Conservation (phyloP, 2,113 vertebrate genomes). For the Lamprotornis superbus region DNA sequence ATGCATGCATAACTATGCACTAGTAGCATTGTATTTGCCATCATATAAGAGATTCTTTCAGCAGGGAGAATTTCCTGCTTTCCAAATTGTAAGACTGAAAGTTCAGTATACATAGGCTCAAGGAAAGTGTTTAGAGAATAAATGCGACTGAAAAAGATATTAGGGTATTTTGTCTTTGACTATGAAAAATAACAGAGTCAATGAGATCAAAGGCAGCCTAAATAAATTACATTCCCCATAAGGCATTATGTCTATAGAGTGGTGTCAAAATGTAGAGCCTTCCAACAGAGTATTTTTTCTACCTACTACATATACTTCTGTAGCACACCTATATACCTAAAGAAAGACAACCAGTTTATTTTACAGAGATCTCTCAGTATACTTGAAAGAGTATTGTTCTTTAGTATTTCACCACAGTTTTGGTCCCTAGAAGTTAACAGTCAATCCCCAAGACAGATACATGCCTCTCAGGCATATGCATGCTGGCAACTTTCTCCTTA, state of each 20-base stretch:
- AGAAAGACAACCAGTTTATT: neutral
- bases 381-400: neutral
- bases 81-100: neutral
- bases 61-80: neutral
- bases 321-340: neutral
- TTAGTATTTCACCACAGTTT: neutral
- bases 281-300: neutral
- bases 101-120: neutral
- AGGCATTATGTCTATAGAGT: neutral
- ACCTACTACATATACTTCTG: neutral
- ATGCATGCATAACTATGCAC: neutral
- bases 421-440: neutral
- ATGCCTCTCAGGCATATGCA: neutral
- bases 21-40: neutral
- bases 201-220: neutral
- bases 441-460: neutral
- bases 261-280: neutral
- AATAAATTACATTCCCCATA: neutral
- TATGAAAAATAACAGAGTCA: neutral
- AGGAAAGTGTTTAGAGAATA: neutral
- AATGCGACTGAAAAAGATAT: neutral
- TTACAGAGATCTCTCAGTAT: neutral
- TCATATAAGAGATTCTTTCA: neutral
- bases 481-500: neutral
- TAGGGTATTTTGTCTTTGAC: neutral